Percentiles rank a stretch among this genome's conserved stretches.
Evolutionary conservation across 1,140 invertebrate genomes (phyloP).

Genomic region (Drosophila sulfurigaster): DNA sequence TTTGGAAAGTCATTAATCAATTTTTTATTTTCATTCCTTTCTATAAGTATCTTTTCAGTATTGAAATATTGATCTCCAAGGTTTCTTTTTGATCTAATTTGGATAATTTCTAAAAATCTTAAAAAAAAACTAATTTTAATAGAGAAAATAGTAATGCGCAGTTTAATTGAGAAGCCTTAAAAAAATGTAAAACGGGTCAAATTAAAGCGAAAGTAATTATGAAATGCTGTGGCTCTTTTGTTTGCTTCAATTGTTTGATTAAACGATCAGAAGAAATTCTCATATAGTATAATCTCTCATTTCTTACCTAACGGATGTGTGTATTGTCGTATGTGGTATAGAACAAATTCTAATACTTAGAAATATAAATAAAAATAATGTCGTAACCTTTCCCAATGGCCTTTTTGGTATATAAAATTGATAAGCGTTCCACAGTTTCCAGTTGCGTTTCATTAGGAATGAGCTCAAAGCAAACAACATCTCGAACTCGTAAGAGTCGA

Average conservation of each 20-base stretch:
- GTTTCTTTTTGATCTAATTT: no score
- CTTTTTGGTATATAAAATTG: constrained; percentile 57
- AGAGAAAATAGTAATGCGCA: background rate
- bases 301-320: constrained; percentile 34
- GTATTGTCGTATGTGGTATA: constrained; percentile 2
- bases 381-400: constrained; percentile 68
- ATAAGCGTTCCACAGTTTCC: constrained; percentile 60
- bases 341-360: background rate
- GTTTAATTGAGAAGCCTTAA: background rate
- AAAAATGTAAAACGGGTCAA: background rate
- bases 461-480: constrained; percentile 31
- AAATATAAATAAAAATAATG: constrained; percentile 25
- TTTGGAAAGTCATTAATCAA: no score
- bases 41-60: no score
- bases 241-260: background rate
- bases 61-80: no score
- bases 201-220: constrained; percentile 6
- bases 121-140: no score
- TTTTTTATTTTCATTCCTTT: no score
- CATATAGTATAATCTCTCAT: background rate
- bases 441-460: constrained; percentile 50
- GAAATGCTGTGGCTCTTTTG: background rate
- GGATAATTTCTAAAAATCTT: no score
- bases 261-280: constrained; percentile 5
- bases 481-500: background rate